Evolutionary conservation across 2,888 invertebrate species (phyloP), one percentile per base, ranked within the genome.

Genomic region (Drosophila hamatofila): DNA sequence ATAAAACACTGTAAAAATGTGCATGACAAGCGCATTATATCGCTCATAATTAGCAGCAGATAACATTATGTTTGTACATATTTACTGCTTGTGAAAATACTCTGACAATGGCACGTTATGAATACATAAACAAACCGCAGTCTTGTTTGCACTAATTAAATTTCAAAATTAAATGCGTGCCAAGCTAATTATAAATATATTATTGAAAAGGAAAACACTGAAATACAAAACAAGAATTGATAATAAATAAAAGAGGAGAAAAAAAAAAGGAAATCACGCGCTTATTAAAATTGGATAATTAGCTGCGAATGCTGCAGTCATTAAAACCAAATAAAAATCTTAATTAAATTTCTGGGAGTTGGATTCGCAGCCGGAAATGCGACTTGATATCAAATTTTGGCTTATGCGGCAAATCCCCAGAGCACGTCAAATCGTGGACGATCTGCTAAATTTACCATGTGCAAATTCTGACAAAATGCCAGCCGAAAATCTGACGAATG

Each of bases 141-240:
- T 71, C 49, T 84, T 85, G 82, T 85, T 82, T 77, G 72, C 56
- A 69, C 79, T 84, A 85, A 85, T 85, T 86, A 86, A 84, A 86
- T 85, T 82, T 77, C 56, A 55, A 84, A 82, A 77, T 82, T 82
- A 72, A 79, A 84, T 61, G 65, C 72, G 72, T 75, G 72, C 77
- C 82, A 61, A 77, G 82, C 86, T 80, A 86, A 84, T 86, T 83
- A 86, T 64, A 74, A 72, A 74, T 80, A 73, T 80, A 72, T 75
- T 63, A 79, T 73, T 49, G 37, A 75, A 75, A 48, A 44, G 35
- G 6, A 4, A 7, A 8, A 9, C 1, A 7, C 18, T 2, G 3
- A 56, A 12, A 33, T 9, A 9, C 21, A 21, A 21, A 33, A 51
- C 18, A 35, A 18, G 51, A 8, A 51, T 33, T 49, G 30, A 33